Conservation (phyloP, 2,888 invertebrate genomes). For the Dascillus cervinus region DNA sequence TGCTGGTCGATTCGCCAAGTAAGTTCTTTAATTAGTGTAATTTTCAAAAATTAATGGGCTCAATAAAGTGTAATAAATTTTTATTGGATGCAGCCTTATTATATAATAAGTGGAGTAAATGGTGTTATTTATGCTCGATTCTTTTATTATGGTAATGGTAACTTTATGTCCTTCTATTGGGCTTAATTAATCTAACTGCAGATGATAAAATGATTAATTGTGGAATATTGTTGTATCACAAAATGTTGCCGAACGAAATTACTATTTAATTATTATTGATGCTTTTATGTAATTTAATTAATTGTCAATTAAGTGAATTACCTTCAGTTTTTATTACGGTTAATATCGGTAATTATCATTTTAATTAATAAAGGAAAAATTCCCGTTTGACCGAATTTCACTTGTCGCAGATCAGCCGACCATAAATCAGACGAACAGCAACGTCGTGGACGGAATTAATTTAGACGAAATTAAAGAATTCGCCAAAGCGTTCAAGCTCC, state of each 20-base stretch:
- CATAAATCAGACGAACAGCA: conserved; percentile 88
- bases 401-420: conserved; percentile 72
- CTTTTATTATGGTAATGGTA: conserved; percentile 27
- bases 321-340: conserved; percentile 25
- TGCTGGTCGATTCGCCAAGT: conserved; percentile 80
- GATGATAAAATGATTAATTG: conserved; percentile 30
- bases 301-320: conserved; percentile 38
- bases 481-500: conserved; percentile 92
- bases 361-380: conserved; percentile 9
- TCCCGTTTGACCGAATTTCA: conserved; percentile 1
- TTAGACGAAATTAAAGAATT: conserved; percentile 97
- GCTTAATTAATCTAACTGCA: conserved; percentile 24
- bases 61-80: not conserved
- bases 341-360: conserved; percentile 14
- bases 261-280: conserved; percentile 31
- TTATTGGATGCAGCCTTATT: conserved; percentile 9
- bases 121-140: too few relatives aligned
- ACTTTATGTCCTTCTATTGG: conserved; percentile 21
- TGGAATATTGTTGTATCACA: conserved; percentile 23
- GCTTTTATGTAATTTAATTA: conserved; percentile 33
- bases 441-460: conserved; percentile 94
- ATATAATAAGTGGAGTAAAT: conserved; percentile 12
- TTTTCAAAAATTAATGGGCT: too few relatives aligned
- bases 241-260: conserved; percentile 23
- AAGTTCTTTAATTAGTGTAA: conserved; percentile 45